Evolutionary conservation across 2,888 invertebrate genomes (phyloP).

Genomic region (Drosophila leonis): DNA sequence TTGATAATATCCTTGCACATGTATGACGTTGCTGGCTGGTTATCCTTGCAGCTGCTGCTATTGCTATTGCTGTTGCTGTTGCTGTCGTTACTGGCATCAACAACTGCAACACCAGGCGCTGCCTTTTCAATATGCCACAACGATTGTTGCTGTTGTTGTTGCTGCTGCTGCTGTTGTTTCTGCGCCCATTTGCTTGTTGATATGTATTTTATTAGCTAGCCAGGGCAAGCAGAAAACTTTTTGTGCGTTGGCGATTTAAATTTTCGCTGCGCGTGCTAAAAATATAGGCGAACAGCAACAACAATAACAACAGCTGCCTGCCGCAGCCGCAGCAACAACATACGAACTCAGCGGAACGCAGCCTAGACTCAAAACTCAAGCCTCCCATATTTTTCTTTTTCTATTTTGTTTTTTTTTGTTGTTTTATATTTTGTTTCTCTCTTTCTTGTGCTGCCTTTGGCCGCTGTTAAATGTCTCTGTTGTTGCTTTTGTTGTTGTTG

Average conservation of each 20-base stretch:
- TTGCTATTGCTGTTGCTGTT: conserved; percentile 30
- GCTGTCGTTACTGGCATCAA: conserved; percentile 28
- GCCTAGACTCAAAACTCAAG: conserved; percentile 50
- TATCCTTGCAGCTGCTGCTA: conserved; percentile 64
- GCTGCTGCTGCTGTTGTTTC: conserved; percentile 33
- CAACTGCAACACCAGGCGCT: conserved; percentile 43
- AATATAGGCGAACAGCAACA: conserved; percentile 47
- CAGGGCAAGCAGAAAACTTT: conserved; percentile 37
- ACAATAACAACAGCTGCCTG: conserved; percentile 14
- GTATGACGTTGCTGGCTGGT: conserved; percentile 72
- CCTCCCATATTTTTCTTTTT: conserved; percentile 33
- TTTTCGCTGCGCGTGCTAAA: conserved; percentile 63
- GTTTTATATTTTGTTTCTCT: conserved; percentile 26
- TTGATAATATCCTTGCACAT: conserved; percentile 83
- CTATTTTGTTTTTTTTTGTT: conserved; percentile 17
- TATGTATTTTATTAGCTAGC: conserved; percentile 71
- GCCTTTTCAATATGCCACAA: conserved; percentile 67
- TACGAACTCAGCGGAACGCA: conserved; percentile 21
- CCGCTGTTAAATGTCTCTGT: conserved; percentile 56
- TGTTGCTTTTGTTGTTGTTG: conserved; percentile 36
- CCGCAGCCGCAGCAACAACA: conserved; percentile 9
- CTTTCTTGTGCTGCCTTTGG: conserved; percentile 39
- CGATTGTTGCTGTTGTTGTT: conserved; percentile 36
- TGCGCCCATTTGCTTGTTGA: conserved; percentile 69
- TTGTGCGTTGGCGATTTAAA: conserved; percentile 63